Evolutionary conservation across 1,140 invertebrate genomes (phyloP), one percentile per base, ranked within the genome.

Genomic region (Cyclargus thomasi): DNA sequence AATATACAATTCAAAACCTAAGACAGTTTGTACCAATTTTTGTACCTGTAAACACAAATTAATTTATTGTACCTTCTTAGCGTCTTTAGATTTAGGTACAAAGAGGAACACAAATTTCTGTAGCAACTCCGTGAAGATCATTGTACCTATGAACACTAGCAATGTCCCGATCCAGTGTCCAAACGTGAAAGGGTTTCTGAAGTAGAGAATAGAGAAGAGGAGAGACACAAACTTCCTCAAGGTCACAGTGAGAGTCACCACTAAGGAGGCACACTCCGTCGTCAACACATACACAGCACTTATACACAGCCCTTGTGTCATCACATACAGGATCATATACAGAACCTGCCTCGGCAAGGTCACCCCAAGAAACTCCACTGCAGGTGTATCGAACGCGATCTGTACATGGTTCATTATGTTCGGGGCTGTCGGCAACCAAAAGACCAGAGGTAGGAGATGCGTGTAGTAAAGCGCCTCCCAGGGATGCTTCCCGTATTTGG

Each of bases 301-400:
- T 67, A 99, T 99, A 83, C 98, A 99, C 62, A 99, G 81, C 92
- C 97, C 99, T 93, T 99, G 98, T 8, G 98, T 97, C 0, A 98
- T 69, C 18, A 97, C 94, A 90, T 99, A 99, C 57, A 95, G 94
- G 63, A 97, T 80, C 53, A 99, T 91, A 90, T 95, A 98, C 14
- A 95, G 69, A 77, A 97, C 94, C 77, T 97, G 92, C 74, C 93
- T 91, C 6, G 98, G 97, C 16, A 98, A 57, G 18, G 76, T 64
- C 0, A 93, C 57, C 16, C 90, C 91, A 8, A 93, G 70, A 7
- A 92, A 81, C 35, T 88, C 91, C 14, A 93, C 71, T 2, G 83
- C 63, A n/a, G 92, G 87, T 65, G 93, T 95, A 53, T 92, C 88
- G 0, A 92, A 78, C 0, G 93, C 93, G 1, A 95, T 90, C 10